These are phyloP conservation scores for Bugulina stolonifera DNA, from an alignment of 2,888 invertebrate genomes.

Conservation along the genomic window DNA sequence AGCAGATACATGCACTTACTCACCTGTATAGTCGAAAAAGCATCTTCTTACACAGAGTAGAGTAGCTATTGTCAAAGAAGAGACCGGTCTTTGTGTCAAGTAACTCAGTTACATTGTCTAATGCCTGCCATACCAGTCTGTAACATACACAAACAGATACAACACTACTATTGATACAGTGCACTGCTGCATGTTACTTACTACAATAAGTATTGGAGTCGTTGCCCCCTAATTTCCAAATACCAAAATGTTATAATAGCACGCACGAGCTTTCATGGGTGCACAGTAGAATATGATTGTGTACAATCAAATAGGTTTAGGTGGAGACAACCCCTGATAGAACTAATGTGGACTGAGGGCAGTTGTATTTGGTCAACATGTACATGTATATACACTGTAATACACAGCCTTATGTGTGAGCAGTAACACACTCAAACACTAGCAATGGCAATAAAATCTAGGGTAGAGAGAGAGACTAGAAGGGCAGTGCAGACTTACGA, in stretches of 20 bases:
- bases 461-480: neutral
- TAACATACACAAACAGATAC: too few species aligned
- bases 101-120: neutral
- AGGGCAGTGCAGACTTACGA: constrained; percentile 1
- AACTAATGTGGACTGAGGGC: neutral
- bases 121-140: neutral
- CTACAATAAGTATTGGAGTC: too few species aligned
- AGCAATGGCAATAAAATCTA: neutral
- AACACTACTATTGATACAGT: too few species aligned
- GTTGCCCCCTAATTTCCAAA: too few species aligned
- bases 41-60: neutral
- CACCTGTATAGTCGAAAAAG: neutral
- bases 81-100: neutral
- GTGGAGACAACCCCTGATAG: neutral
- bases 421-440: neutral
- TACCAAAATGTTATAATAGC: too few species aligned
- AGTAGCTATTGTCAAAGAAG: neutral
- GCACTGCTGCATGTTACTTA: too few species aligned
- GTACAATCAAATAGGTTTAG: too few species aligned
- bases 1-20: neutral
- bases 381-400: too few species aligned
- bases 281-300: too few species aligned
- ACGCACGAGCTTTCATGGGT: too few species aligned
- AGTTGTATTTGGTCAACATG: too few species aligned
- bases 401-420: neutral